Base-by-base conservation (phyloP, 2,888 invertebrate species). In the Perizoma flavofasciatum region DNA sequence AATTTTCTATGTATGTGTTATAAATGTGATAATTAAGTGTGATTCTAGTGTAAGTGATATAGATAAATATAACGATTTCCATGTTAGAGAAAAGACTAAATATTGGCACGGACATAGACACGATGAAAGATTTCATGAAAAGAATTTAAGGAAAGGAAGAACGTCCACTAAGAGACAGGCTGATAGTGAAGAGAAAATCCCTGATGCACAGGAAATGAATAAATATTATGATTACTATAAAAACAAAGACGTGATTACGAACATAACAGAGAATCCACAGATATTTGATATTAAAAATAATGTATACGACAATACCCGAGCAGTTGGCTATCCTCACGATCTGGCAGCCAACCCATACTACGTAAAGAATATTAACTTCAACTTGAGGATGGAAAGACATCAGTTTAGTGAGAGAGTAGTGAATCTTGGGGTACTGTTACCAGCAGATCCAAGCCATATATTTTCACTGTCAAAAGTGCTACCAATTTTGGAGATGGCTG, bases 401-500 rank as follows among this genome's bases (percentile, higher is more conserved):
- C 81, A 79, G 59, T 90, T 90, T 69, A 68, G 78, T 45, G 85
- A 92, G 48, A 92, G 89, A 66, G 87, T 91, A 47, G 90, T 95
- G 8, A 93, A 93, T 66, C 82, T 95, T 45, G 95, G 94, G 4
- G 94, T 95, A 9, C 86, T 95, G 45, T 92, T 95, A 49, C 95
- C 95, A 0, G 92, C 90, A 40, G 93, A 94, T 77, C 89, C 93
- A 1, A 85, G 85, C 35, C 93, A 94, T 80, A 95, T 93, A 75
- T 96, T 93, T 80, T 94, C 95, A 55, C 76, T 95, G 65, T 91
- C 89, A 6, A 94, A 94, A 78, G 94, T 96, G 53, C 81, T 96
- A 73, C 95, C 96, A 0, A 95, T 95, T 41, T 89, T 96, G 50
- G 93, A 94, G 68, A 88, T 96, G 85, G 96, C 95, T 8, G 93